A percentile compares a stretch with the other conserved stretches of the same genome.
Evolutionary conservation across 2,797 vertebrate species (phyloP).

Genomic region (Aratinga solstitialis): DNA sequence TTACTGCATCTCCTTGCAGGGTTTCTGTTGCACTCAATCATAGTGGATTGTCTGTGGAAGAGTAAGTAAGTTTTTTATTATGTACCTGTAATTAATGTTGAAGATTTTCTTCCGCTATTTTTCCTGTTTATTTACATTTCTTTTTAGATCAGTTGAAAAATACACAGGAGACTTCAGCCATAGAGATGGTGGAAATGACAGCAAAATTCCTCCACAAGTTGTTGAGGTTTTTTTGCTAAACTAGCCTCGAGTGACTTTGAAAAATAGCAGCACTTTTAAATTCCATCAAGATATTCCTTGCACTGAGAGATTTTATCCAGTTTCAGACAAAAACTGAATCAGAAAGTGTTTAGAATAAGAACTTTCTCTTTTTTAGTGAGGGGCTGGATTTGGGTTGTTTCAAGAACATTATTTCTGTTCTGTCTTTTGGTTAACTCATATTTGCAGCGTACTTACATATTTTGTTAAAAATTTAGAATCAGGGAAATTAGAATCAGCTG

Average conservation of each 20-base stretch:
- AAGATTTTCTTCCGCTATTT: background rate
- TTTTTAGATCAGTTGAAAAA: background rate
- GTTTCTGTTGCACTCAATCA: background rate
- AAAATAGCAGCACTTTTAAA: constrained; percentile 2
- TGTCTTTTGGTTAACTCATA: background rate
- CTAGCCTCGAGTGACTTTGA: background rate
- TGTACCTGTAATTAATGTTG: constrained; percentile 43
- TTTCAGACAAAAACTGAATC: background rate
- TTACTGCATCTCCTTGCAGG: background rate
- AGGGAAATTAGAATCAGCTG: constrained; percentile 43
- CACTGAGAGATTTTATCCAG: background rate
- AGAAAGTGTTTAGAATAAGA: background rate
- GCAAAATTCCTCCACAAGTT: background rate
- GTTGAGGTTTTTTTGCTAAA: background rate
- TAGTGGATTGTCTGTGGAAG: background rate
- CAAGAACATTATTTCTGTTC: constrained; percentile 46
- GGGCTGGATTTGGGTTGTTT: background rate
- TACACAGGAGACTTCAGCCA: background rate
- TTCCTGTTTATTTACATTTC: background rate
- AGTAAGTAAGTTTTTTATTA: background rate
- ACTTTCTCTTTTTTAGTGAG: background rate
- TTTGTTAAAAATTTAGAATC: constrained; percentile 38
- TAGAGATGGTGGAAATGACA: background rate
- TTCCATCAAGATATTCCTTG: background rate
- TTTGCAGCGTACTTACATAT: constrained; percentile 9